Conservation (phyloP, 2,888 invertebrate genomes). For the Osedax frankpressi region DNA sequence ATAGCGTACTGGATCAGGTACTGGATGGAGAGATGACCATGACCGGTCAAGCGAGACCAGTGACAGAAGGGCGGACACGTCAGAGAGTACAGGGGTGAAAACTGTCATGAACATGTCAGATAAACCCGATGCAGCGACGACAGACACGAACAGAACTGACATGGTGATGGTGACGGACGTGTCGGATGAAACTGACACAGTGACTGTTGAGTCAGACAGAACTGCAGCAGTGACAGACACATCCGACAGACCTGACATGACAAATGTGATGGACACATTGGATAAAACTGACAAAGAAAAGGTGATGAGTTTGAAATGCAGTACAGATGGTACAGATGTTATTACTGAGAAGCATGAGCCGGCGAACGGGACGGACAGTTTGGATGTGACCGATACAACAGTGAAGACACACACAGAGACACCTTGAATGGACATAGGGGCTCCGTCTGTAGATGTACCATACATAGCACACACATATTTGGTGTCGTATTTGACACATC, state of each 20-base stretch:
- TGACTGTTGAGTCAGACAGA: neutral
- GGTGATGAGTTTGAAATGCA: neutral
- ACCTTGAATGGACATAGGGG: neutral
- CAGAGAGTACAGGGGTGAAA: neutral
- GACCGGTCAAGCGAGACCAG: neutral
- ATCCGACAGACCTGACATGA: neutral
- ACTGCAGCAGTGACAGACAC: neutral
- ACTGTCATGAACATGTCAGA: neutral
- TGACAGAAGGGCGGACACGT: neutral
- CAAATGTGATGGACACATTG: neutral
- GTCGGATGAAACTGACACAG: conserved; percentile 1
- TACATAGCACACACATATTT: neutral
- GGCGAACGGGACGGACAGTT: neutral
- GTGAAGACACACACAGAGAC: conserved; percentile 2
- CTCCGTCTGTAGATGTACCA: neutral
- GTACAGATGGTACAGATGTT: conserved; percentile 1
- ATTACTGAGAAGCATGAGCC: neutral
- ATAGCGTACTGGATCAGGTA: conserved; percentile 4
- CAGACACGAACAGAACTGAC: neutral
- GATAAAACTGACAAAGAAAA: conserved; percentile 3
- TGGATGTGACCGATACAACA: conserved; percentile 5
- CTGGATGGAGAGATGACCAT: neutral
- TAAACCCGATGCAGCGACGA: neutral
- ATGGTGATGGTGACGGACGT: neutral
- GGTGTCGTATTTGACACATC: neutral